Percentiles rank a stretch among this genome's conserved stretches.
Evolutionary conservation across 53 echinoderm and acorn worm species (phyloP).

Genomic region (Temnopleurus reevesii): DNA sequence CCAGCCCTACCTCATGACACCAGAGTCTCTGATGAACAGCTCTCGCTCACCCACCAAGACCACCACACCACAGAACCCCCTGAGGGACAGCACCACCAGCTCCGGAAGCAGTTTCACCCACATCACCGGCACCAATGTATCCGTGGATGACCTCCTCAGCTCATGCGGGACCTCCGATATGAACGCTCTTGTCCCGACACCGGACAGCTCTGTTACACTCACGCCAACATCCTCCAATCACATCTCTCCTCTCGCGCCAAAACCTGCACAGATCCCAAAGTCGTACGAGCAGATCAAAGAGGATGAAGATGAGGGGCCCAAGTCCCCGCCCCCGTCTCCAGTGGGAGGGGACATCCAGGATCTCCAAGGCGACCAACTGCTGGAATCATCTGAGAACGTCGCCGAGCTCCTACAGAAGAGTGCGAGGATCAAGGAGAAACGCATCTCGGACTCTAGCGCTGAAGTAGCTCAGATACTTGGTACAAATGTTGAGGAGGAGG

Average conservation of each 20-base stretch:
- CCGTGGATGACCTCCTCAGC: conserved; percentile 76
- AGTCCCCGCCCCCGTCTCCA: conserved; percentile 89
- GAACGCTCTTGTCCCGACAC: conserved; percentile 32
- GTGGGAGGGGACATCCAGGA: conserved; percentile 63
- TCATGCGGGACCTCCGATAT: conserved; percentile 67
- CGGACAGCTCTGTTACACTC: conserved; percentile 82
- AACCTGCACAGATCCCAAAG: not conserved
- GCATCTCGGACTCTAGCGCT: conserved; percentile 93
- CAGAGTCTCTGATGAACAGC: conserved; percentile 82
- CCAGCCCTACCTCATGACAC: conserved; percentile 90
- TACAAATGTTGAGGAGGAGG: conserved; percentile 49
- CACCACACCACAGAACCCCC: conserved; percentile 59
- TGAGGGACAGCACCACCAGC: conserved; percentile 77
- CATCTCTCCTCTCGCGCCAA: not conserved
- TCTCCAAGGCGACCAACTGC: conserved; percentile 45
- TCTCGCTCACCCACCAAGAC: conserved; percentile 64
- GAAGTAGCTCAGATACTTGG: conserved; percentile 91
- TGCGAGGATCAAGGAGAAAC: conserved; percentile 77
- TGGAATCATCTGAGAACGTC: conserved; percentile 66
- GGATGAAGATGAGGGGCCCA: conserved; percentile 69
- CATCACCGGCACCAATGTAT: conserved; percentile 73
- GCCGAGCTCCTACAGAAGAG: conserved; percentile 75
- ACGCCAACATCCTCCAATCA: conserved; percentile 64
- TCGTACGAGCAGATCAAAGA: conserved; percentile 34
- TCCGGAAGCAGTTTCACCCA: conserved; percentile 91